Evolutionary conservation across 2,888 invertebrate genomes (phyloP).

Genomic region (Aproaerema taeniolella): DNA sequence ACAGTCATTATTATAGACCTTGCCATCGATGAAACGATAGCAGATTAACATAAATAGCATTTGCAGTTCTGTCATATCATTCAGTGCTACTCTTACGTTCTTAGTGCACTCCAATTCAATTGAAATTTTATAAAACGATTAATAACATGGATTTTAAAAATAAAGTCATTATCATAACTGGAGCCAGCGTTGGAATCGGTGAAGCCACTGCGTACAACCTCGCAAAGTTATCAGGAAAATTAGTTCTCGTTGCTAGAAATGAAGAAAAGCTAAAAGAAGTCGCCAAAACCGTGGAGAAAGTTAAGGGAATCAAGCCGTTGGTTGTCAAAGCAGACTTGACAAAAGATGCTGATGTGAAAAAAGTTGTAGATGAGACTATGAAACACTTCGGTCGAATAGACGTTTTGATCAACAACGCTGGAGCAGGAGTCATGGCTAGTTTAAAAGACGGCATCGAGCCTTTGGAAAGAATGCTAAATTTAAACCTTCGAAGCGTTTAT

Average conservation of each 20-base stretch:
- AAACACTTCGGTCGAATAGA: conserved; percentile 22
- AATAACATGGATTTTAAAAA: conserved; percentile 14
- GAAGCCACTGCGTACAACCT: conserved; percentile 20
- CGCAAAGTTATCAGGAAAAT: conserved; percentile 18
- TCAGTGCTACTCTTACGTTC: too few relatives aligned
- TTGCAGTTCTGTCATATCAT: too few relatives aligned
- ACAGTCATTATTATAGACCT: too few relatives aligned
- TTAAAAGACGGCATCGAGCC: conserved; percentile 17
- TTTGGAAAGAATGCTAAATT: conserved; percentile 20
- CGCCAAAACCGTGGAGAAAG: conserved; percentile 11
- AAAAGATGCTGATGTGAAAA: conserved; percentile 20
- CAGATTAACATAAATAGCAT: too few relatives aligned
- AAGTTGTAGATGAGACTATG: conserved; percentile 20
- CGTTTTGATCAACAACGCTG: conserved; percentile 25
- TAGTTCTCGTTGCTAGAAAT: conserved; percentile 21
- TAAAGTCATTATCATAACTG: conserved; percentile 19
- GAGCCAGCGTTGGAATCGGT: conserved; percentile 24
- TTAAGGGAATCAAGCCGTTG: conserved; percentile 17
- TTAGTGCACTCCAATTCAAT: too few relatives aligned
- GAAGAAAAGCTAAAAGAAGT: conserved; percentile 19
- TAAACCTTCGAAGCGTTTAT: conserved; percentile 21
- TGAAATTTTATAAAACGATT: too few relatives aligned
- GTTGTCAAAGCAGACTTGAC: conserved; percentile 17
- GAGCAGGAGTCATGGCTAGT: conserved; percentile 15
- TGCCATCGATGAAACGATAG: too few relatives aligned